A percentile compares a stretch with the other conserved stretches of the same genome.
phyloP scores from a whole-genome alignment of 2,888 invertebrate species.

The Graphium colonna region DNA sequence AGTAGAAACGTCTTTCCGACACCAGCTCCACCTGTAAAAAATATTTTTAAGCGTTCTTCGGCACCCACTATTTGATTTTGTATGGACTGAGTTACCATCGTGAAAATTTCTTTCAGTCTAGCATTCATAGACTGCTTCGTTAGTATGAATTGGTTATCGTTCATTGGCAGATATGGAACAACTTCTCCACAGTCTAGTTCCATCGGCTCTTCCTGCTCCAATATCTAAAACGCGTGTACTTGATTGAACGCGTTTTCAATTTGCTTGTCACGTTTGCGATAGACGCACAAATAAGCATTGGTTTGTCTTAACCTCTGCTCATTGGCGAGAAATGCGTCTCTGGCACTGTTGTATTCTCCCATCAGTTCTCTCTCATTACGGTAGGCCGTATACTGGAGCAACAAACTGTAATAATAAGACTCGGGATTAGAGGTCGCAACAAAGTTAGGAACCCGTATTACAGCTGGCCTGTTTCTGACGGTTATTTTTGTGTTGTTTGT shows the following conservation, averaged over 20 bases:
- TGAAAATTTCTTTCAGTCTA: conserved; percentile 1
- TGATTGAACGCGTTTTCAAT: conserved; percentile 38
- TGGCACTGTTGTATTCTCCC: conserved; percentile 13
- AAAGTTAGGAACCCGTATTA: conserved; percentile 19
- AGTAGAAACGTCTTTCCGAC: conserved; percentile 1
- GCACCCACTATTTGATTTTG: conserved; percentile 26
- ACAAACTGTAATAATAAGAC: conserved; percentile 29
- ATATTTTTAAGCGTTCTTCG: neutral
- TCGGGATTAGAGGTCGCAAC: no score
- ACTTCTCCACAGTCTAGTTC: conserved; percentile 24
- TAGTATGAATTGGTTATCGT: conserved; percentile 26
- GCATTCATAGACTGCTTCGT: conserved; percentile 9
- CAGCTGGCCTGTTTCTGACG: conserved; percentile 27
- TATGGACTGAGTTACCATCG: conserved; percentile 22
- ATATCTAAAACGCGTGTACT: conserved; percentile 26
- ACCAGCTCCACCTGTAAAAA: conserved; percentile 27
- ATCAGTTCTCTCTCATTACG: conserved; percentile 27
- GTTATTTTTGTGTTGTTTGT: conserved; percentile 23
- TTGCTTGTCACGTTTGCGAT: conserved; percentile 32
- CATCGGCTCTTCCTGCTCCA: conserved; percentile 28
- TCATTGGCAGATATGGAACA: neutral
- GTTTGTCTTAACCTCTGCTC: conserved; percentile 22
- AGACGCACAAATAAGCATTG: no score
- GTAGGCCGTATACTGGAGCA: conserved; percentile 30
- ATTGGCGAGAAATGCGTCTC: conserved; percentile 3